Conservation (phyloP, 1,140 invertebrate genomes). For the Aphelinus certus region DNA sequence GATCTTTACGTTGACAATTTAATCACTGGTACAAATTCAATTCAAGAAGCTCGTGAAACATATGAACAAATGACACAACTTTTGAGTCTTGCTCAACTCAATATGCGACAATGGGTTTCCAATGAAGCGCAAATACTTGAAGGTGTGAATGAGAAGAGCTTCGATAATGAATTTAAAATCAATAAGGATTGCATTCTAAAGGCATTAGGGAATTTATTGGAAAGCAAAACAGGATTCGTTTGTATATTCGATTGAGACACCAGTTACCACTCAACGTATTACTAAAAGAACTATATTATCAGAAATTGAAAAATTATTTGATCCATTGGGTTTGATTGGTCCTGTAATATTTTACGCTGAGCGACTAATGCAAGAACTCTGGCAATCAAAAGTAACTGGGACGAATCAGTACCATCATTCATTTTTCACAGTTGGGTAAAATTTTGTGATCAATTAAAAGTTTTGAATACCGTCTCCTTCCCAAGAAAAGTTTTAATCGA, state of each 20-base stretch:
- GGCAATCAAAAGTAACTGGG: slow-evolving; percentile 10
- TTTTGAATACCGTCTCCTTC: slow-evolving; percentile 5
- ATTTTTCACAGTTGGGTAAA: slow-evolving; percentile 8
- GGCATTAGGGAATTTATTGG: slow-evolving; percentile 22
- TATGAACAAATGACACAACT: slow-evolving; percentile 8
- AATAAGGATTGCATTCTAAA: slow-evolving; percentile 8
- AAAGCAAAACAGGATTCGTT: slow-evolving; percentile 5
- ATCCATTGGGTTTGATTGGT: slow-evolving; percentile 54
- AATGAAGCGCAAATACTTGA: background rate
- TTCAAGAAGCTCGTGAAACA: slow-evolving; percentile 1
- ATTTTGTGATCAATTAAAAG: slow-evolving; percentile 10
- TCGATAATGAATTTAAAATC: background rate
- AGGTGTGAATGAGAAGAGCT: background rate
- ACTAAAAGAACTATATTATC: slow-evolving; percentile 28
- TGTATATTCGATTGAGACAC: background rate
- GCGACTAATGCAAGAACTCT: slow-evolving; percentile 39
- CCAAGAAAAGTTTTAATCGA: slow-evolving; percentile 7
- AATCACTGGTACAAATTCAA: background rate
- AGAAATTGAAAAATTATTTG: slow-evolving; percentile 46
- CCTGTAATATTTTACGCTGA: slow-evolving; percentile 59
- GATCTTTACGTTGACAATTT: slow-evolving; percentile 23
- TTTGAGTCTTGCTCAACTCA: background rate
- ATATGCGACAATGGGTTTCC: slow-evolving; percentile 25
- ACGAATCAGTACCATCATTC: slow-evolving; percentile 8
- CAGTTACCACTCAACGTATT: background rate